phyloP scores from a whole-genome alignment of 1,140 invertebrate species.

The Papilio helenus region DNA sequence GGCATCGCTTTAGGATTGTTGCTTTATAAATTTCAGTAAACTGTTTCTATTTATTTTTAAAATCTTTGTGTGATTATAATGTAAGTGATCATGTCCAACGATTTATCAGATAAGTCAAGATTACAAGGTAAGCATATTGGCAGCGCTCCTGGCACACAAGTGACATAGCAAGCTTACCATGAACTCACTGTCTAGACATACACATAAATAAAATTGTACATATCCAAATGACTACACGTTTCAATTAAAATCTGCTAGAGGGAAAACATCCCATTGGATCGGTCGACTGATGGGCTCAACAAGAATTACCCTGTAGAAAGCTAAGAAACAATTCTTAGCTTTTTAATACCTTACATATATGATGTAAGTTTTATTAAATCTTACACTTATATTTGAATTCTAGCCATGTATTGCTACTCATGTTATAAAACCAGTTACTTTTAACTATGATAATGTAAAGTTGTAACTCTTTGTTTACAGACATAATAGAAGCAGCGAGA shows the following conservation, averaged over 20 bases:
- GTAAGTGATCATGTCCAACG: constrained; percentile 46
- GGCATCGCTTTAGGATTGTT: constrained; percentile 9
- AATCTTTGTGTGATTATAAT: constrained; percentile 26
- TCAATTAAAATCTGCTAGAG: too few species aligned
- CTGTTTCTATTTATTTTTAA: neutral
- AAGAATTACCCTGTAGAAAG: too few species aligned
- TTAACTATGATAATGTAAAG: neutral
- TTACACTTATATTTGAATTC: too few species aligned
- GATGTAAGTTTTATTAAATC: too few species aligned
- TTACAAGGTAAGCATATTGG: constrained; percentile 51
- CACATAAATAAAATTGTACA: neutral
- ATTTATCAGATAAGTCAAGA: constrained; percentile 50
- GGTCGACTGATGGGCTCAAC: too few species aligned
- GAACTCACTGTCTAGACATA: neutral
- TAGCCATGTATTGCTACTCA: too few species aligned
- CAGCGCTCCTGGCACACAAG: neutral
- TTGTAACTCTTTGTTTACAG: constrained; percentile 22
- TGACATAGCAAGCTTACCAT: neutral
- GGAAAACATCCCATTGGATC: too few species aligned
- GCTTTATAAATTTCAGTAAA: constrained; percentile 13
- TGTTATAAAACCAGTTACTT: neutral
- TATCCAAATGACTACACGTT: too few species aligned
- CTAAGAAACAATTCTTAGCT: too few species aligned
- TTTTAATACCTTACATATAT: too few species aligned
- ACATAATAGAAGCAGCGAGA: constrained; percentile 40